Conservation (phyloP, 2,113 vertebrate genomes). For the Cyprinodon tularosa region DNA sequence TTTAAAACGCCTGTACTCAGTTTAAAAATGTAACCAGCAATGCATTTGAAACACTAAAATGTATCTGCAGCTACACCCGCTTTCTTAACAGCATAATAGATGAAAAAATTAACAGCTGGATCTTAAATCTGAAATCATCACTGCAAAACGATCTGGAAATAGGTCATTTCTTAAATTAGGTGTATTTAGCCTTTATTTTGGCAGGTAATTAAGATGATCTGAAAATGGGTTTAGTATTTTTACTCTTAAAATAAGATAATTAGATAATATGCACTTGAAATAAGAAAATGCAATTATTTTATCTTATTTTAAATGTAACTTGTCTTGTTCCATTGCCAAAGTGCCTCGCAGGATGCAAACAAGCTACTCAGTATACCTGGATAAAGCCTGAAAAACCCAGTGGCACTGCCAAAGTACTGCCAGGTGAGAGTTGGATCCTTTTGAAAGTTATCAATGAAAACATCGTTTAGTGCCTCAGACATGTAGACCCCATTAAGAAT, state of each 20-base stretch:
- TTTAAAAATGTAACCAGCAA: neutral
- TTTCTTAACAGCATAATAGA: neutral
- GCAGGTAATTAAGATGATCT: no score
- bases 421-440: constrained; percentile 93
- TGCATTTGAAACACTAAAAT: neutral
- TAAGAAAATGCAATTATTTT: no score
- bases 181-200: no score
- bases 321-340: no score
- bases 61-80: neutral
- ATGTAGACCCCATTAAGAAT: constrained; percentile 94
- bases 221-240: no score
- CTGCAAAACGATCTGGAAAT: no score
- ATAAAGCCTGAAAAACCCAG: constrained; percentile 96
- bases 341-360: neutral
- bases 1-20: no score
- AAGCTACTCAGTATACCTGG: constrained; percentile 80
- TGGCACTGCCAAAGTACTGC: constrained; percentile 97
- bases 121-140: neutral
- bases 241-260: no score
- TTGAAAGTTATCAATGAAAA: constrained; percentile 93
- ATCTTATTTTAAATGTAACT: no score
- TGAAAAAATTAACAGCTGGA: neutral
- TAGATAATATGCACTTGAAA: no score
- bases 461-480: constrained; percentile 92
- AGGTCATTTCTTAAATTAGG: no score